A percentile compares a stretch with the other conserved stretches of the same genome.
Conservation (phyloP, 1,140 invertebrate genomes). For the Trachymyrmex cornetzi region DNA sequence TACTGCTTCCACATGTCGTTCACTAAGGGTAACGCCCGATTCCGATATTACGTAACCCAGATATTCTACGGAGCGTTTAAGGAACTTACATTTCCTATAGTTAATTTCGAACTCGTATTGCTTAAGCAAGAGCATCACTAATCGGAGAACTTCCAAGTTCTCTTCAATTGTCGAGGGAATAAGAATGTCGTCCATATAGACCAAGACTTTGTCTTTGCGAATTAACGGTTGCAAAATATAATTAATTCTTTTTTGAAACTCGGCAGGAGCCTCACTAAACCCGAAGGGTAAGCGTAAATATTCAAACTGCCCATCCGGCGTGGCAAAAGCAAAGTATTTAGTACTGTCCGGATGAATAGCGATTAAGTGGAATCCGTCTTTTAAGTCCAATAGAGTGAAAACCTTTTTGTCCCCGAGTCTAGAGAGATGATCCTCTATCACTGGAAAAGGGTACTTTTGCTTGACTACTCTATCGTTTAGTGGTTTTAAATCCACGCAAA, state of each 20-base stretch:
- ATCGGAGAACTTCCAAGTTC: too few species aligned
- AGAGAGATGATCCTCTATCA: not conserved
- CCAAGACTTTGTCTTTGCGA: too few species aligned
- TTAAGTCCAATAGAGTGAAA: not conserved
- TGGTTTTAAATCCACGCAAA: not conserved
- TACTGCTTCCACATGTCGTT: too few species aligned
- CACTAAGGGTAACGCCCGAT: too few species aligned
- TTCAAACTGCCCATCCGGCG: not conserved
- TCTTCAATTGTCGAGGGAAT: too few species aligned
- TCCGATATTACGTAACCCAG: too few species aligned
- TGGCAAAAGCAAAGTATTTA: not conserved
- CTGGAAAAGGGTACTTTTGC: not conserved
- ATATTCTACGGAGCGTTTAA: too few species aligned
- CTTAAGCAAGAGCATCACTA: too few species aligned
- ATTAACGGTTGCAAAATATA: too few species aligned
- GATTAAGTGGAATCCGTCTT: not conserved
- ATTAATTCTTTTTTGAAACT: not conserved
- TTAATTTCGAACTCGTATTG: too few species aligned
- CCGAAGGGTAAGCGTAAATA: not conserved
- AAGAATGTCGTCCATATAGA: too few species aligned
- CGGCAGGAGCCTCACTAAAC: not conserved
- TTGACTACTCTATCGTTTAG: not conserved
- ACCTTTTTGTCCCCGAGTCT: not conserved
- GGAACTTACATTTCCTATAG: too few species aligned
- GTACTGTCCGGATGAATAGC: not conserved